Conservation (phyloP, 2,888 invertebrate species). For the Odontomyia ornata region DNA sequence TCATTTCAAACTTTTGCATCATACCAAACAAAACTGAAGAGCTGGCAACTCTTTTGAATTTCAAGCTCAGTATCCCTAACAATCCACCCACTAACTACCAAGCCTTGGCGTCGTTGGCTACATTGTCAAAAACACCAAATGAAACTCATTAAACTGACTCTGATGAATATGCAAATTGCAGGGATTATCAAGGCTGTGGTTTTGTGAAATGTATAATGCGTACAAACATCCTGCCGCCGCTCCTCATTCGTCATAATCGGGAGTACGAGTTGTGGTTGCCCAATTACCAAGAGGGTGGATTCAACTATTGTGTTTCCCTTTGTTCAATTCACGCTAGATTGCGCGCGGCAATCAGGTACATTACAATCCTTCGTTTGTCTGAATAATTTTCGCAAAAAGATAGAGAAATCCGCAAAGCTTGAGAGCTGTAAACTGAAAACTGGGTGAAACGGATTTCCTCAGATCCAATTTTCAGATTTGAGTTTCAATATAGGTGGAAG, state of each 20-base stretch:
- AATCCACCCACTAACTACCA: background rate
- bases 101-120: conserved; percentile 8
- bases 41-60: background rate
- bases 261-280: background rate
- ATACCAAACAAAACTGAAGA: background rate
- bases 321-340: conserved; percentile 28
- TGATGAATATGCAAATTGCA: conserved; percentile 33
- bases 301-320: background rate
- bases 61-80: background rate
- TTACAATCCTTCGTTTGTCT: background rate
- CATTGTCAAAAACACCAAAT: conserved; percentile 4
- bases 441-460: conserved; percentile 39
- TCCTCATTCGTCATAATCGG: background rate
- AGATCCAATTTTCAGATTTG: conserved; percentile 30
- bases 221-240: background rate
- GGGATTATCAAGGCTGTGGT: conserved; percentile 17
- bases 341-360: conserved; percentile 31
- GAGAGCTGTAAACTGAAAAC: conserved; percentile 7
- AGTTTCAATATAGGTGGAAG: background rate
- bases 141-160: conserved; percentile 27
- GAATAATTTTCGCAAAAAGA: conserved; percentile 16
- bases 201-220: background rate
- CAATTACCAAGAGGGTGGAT: conserved; percentile 19
- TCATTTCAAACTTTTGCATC: too few relatives aligned
- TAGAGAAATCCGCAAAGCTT: background rate